Conservation (phyloP, 2,888 invertebrate species). For the Spodoptera littoralis region DNA sequence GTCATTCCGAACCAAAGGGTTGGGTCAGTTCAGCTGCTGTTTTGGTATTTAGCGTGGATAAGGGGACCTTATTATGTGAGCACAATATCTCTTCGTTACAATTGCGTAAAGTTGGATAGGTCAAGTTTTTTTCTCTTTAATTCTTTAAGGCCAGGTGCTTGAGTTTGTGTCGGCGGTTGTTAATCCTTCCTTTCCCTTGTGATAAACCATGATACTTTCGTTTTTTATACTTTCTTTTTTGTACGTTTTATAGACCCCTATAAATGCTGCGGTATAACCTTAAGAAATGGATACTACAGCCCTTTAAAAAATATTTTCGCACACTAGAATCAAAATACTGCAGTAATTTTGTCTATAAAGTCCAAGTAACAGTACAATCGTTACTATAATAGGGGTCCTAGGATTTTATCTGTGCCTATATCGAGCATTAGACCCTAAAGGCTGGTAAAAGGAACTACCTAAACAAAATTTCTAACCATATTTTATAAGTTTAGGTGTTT, state of each 20-base stretch:
- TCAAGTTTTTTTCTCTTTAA: slow-evolving; percentile 10
- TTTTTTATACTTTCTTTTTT: background rate
- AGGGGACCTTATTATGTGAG: slow-evolving; percentile 10
- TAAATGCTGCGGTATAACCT: too few relatives aligned
- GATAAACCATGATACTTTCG: background rate
- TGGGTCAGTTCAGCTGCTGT: slow-evolving; percentile 18
- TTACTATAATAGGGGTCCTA: background rate
- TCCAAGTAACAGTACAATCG: background rate
- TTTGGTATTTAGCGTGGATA: background rate
- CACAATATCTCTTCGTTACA: slow-evolving; percentile 1
- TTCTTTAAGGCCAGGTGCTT: slow-evolving; percentile 2
- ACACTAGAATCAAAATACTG: too few relatives aligned
- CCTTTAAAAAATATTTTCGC: background rate
- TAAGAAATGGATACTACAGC: background rate
- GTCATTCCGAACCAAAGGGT: slow-evolving; percentile 27
- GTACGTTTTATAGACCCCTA: too few relatives aligned
- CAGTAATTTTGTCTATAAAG: too few relatives aligned
- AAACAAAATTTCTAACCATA: slow-evolving; percentile 29
- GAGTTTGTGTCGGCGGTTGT: background rate
- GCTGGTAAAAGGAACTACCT: background rate
- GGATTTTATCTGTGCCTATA: background rate
- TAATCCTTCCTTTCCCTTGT: background rate
- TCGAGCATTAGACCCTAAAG: background rate
- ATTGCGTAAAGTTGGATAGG: slow-evolving; percentile 19
- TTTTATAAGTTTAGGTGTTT: slow-evolving; percentile 24